Percentiles rank a stretch among this genome's conserved stretches.
Conservation (phyloP, 2,888 invertebrate species). For the Gymnosoma rotundatum region DNA sequence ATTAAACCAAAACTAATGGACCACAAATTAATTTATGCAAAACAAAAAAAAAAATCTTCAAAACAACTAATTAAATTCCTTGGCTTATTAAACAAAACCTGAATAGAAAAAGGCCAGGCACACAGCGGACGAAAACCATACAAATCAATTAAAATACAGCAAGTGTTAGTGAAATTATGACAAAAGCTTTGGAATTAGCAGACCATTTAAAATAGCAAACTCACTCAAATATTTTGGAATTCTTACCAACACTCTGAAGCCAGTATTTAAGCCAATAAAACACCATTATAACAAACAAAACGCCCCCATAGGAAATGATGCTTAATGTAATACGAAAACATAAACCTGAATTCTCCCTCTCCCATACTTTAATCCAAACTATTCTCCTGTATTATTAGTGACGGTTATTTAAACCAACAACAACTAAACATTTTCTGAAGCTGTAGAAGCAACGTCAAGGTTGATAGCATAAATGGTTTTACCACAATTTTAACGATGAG, state of each 20-base stretch:
- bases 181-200: slow-evolving; percentile 45
- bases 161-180: slow-evolving; percentile 50
- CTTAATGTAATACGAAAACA: slow-evolving; percentile 38
- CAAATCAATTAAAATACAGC: slow-evolving; percentile 58
- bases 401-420: slow-evolving; percentile 58
- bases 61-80: slow-evolving; percentile 49
- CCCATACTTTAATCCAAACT: not conserved
- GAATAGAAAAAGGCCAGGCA: not conserved
- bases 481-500: slow-evolving; percentile 73
- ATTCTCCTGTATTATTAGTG: slow-evolving; percentile 37
- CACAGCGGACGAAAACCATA: not conserved
- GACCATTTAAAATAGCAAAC: not conserved
- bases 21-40: slow-evolving; percentile 68
- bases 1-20: slow-evolving; percentile 69
- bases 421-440: slow-evolving; percentile 17
- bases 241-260: slow-evolving; percentile 9
- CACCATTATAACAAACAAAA: slow-evolving; percentile 63
- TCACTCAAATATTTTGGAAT: not conserved
- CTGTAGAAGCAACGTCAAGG: slow-evolving; percentile 65
- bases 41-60: slow-evolving; percentile 8
- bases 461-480: slow-evolving; percentile 65
- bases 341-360: not conserved
- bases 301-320: slow-evolving; percentile 60
- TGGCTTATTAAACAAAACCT: slow-evolving; percentile 16
- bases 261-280: slow-evolving; percentile 66